Evolutionary conservation across 2,113 vertebrate genomes (phyloP).

Genomic region (Brachypodius melanocephalos): DNA sequence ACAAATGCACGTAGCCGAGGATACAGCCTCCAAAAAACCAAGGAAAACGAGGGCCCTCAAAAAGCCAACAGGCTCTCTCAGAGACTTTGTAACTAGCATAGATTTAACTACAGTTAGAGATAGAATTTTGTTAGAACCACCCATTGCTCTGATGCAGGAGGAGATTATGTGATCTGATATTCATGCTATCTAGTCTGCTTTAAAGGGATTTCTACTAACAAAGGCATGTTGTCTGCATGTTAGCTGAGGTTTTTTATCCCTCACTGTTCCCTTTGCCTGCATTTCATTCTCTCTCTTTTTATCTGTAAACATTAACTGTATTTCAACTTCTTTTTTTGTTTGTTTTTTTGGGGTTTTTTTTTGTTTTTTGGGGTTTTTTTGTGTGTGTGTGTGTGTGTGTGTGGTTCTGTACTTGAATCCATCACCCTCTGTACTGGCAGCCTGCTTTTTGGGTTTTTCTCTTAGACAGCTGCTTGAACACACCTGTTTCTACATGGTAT

Average conservation of each 20-base stretch:
- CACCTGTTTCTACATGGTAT: not conserved
- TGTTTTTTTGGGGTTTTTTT: not conserved
- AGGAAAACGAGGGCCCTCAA: not conserved
- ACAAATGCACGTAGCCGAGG: not conserved
- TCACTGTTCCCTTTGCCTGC: not conserved
- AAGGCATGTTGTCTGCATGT: not conserved
- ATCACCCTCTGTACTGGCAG: not conserved
- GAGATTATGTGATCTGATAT: not conserved
- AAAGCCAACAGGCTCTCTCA: not conserved
- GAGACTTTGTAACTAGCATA: not conserved
- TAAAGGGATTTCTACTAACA: not conserved
- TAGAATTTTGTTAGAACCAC: not conserved
- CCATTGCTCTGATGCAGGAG: accelerated
- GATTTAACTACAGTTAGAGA: not conserved
- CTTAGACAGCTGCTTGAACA: not conserved
- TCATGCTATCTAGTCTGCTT: not conserved
- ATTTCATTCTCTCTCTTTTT: not conserved
- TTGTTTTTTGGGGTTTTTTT: not conserved
- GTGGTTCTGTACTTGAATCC: not conserved
- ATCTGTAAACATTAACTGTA: not conserved
- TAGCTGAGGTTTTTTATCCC: not conserved
- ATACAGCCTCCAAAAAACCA: not conserved
- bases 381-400: too few relatives aligned
- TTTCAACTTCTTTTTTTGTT: not conserved
- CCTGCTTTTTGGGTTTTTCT: not conserved